phyloP scores from a whole-genome alignment of 2,797 vertebrate genomes.

The Aselliscus stoliczkanus region DNA sequence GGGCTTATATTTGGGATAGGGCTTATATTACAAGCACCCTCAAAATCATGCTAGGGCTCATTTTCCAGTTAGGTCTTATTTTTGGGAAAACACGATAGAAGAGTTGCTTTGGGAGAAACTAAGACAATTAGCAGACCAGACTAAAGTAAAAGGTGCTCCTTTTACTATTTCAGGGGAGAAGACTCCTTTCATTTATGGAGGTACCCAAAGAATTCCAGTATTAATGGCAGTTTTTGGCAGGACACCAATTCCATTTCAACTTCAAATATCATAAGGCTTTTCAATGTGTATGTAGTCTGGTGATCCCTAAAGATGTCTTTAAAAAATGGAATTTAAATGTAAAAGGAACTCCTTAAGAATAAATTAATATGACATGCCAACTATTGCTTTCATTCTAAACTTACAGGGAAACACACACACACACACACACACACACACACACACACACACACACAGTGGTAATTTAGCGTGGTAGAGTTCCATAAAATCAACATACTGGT shows the following conservation, averaged over 20 bases:
- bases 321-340: neutral
- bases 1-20: no score
- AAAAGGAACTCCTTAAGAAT: constrained; percentile 12
- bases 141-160: neutral
- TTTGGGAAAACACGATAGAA: neutral
- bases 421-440: neutral
- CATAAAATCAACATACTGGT: neutral
- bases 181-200: neutral
- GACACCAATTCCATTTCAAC: neutral
- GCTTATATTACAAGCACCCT: no score
- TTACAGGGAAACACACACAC: neutral
- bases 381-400: neutral
- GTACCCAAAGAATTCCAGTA: neutral
- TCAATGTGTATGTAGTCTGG: neutral
- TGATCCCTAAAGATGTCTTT: neutral
- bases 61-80: no score
- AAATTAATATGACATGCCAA: neutral
- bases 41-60: no score
- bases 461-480: constrained; percentile 16
- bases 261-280: constrained; percentile 41
- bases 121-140: neutral
- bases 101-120: neutral
- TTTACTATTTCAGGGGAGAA: neutral
- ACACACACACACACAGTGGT: neutral
- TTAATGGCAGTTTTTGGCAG: neutral